A percentile compares a stretch with the other conserved stretches of the same genome.
Conservation (phyloP, 2,113 vertebrate species). For the Vimba vimba region DNA sequence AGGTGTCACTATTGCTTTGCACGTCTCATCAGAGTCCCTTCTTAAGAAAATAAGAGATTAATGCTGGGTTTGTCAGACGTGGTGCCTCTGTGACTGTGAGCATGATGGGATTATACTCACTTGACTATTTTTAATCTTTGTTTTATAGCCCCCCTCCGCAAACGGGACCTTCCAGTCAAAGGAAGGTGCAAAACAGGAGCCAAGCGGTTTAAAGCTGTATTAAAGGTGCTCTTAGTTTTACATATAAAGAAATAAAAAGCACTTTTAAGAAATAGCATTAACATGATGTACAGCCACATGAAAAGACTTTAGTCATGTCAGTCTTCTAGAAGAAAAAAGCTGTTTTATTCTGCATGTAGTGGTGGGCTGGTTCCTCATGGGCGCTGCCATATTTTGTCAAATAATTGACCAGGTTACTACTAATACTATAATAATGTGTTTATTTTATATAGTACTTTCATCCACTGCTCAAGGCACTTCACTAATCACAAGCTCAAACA, state of each 20-base stretch:
- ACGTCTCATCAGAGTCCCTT: conserved; percentile 60
- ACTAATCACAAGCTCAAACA: not conserved
- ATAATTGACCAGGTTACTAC: not conserved
- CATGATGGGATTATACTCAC: conserved; percentile 70
- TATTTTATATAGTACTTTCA: not conserved
- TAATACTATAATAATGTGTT: not conserved
- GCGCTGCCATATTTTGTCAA: not conserved
- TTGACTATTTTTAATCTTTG: conserved; percentile 77
- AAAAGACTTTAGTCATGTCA: not conserved
- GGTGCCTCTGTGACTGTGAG: conserved; percentile 78
- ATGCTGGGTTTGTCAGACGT: conserved; percentile 74
- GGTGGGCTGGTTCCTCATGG: not conserved
- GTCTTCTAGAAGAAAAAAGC: not conserved
- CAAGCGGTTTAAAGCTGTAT: not conserved
- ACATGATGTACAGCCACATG: not conserved
- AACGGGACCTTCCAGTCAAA: conserved; percentile 47
- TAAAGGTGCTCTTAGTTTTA: conserved; percentile 11
- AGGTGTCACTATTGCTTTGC: conserved; percentile 68
- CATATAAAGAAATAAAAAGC: not conserved
- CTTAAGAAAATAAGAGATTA: conserved; percentile 70
- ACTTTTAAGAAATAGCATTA: not conserved
- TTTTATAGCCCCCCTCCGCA: conserved; percentile 69
- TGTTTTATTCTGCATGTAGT: not conserved
- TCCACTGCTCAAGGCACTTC: not conserved
- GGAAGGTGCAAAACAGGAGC: conserved; percentile 19